Percentiles rank a stretch among this genome's conserved stretches.
Conservation (phyloP, 2,113 vertebrate genomes). For the Bujurquina vittata region DNA sequence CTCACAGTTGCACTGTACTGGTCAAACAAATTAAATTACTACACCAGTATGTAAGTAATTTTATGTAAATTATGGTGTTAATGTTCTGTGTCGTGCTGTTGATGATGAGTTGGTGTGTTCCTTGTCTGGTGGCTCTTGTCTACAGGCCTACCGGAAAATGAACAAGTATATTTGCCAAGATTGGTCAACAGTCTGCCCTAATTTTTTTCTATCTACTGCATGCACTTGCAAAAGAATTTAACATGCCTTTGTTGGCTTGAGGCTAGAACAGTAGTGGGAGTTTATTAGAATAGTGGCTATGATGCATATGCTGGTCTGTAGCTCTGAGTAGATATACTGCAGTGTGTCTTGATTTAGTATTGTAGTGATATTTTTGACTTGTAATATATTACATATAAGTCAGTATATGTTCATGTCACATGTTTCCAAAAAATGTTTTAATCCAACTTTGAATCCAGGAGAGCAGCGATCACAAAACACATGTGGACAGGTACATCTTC, state of each 20-base stretch:
- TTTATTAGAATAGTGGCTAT: slow-evolving; percentile 50
- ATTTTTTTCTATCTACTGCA: slow-evolving; percentile 38
- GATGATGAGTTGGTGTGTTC: slow-evolving; percentile 82
- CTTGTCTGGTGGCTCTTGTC: slow-evolving; percentile 86
- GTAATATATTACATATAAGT: neutral
- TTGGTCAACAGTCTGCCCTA: slow-evolving; percentile 64
- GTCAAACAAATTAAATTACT: slow-evolving; percentile 97
- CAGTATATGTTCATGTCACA: neutral
- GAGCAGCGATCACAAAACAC: neutral
- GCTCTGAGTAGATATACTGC: neutral
- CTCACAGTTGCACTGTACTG: slow-evolving; percentile 85
- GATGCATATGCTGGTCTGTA: slow-evolving; percentile 25
- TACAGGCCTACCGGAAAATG: slow-evolving; percentile 63
- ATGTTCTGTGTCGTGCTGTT: slow-evolving; percentile 93
- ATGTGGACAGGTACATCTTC: slow-evolving; percentile 6
- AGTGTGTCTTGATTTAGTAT: neutral
- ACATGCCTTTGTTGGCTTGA: slow-evolving; percentile 57
- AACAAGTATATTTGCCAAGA: slow-evolving; percentile 70
- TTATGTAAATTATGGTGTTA: slow-evolving; percentile 98
- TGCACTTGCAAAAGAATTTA: slow-evolving; percentile 65
- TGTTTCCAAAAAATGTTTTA: neutral
- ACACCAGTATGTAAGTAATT: slow-evolving; percentile 95
- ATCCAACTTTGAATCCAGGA: neutral
- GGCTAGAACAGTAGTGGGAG: slow-evolving; percentile 49
- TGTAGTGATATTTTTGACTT: slow-evolving; percentile 14